These are phyloP conservation scores for Drosophila mauritiana DNA, from an alignment of 1,140 invertebrate genomes.

Conservation along the genomic window DNA sequence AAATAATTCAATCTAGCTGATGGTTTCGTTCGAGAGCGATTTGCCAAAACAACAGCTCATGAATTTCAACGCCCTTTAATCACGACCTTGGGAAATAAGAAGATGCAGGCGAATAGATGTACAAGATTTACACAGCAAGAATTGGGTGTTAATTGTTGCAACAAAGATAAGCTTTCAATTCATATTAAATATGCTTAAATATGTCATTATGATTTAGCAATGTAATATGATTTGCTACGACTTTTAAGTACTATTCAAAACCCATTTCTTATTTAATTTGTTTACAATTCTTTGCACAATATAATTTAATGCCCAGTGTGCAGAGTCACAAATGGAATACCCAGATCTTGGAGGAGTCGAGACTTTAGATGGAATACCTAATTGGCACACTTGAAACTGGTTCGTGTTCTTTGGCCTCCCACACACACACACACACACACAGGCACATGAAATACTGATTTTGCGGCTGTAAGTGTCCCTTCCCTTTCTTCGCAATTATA, in stretches of 20 bases:
- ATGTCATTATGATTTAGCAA: too few relatives aligned
- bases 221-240: too few relatives aligned
- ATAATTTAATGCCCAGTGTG: background rate
- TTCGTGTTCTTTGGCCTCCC: constrained; percentile 34
- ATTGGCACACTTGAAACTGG: constrained; percentile 57
- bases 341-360: constrained; percentile 5
- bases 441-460: constrained; percentile 12
- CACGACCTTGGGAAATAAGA: constrained; percentile 26
- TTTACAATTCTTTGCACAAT: too few relatives aligned
- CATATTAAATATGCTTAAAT: too few relatives aligned
- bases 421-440: constrained; percentile 39
- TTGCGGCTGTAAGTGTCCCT: constrained; percentile 4
- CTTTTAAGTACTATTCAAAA: too few relatives aligned
- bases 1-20: constrained; percentile 24
- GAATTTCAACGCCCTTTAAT: background rate
- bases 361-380: constrained; percentile 29
- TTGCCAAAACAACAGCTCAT: constrained; percentile 5
- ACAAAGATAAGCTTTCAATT: too few relatives aligned
- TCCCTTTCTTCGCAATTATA: constrained; percentile 27
- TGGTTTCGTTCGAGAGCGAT: constrained; percentile 8
- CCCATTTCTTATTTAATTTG: too few relatives aligned
- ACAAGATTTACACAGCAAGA: too few relatives aligned
- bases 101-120: constrained; percentile 16
- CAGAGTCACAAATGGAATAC: background rate
- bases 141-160: too few relatives aligned